Base-by-base conservation (phyloP, 2,113 vertebrate species). In the Cettia cetti region DNA sequence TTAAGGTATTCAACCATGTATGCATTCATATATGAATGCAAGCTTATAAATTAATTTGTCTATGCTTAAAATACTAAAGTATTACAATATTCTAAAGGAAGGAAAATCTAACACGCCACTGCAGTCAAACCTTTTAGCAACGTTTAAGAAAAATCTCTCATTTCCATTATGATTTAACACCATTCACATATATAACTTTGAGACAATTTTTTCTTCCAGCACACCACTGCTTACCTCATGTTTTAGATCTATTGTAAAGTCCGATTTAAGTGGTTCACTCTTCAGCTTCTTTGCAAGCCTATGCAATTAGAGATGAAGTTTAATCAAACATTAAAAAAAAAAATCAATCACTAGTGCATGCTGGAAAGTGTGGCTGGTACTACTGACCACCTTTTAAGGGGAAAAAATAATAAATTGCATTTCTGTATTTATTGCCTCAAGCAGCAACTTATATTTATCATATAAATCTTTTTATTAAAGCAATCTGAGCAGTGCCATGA, bases 201-300 rank as follows among this genome's bases (percentile, higher is more conserved):
- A 64, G 35, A 76, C 6, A 6, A 10, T 24, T 89, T 50, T 85
- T 84, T 71, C 18, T 74, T 72, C 76, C 33, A 47, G 49, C 45
- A 65, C 31, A 65, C 45, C 44, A 72, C 13, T 57, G 77, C 98
- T 96, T 97, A 99, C 99, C 99, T 99, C 99, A 72, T 99, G 99
- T 92, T 99, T 99, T 95, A 99, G 98, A 97, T 99, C 99, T 96
- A 99, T 99, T 21, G 99, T 99, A 86, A 99, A 99, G 97, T 99
- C 99, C 27, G 99, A 99, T 86, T 99, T 99, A 45, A 99, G 98
- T 42, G 99, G 98, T 88, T 99, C 98, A 6, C 98, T 98, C 96
- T 95, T 98, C 94, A 99, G 95, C 94, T 98, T 99, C 87, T 98
- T 98, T 81, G 99, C 97, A 85, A 99, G 99, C 97, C 99, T 99